Evolutionary conservation across 1,140 invertebrate genomes (phyloP), one percentile per base, ranked within the genome.

Genomic region (Euura saliciscinereae): DNA sequence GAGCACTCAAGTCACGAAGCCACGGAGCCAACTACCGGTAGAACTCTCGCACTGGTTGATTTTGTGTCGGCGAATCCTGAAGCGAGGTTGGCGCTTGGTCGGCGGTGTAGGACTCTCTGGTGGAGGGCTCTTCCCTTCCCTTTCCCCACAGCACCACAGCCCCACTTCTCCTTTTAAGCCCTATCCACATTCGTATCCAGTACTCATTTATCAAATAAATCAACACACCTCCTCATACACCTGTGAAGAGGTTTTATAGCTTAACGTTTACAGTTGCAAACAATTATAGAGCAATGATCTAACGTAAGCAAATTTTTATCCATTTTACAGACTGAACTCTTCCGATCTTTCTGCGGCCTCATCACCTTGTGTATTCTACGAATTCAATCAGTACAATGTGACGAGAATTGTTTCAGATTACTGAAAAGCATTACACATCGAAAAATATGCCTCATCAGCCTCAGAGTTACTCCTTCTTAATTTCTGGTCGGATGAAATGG

Each of bases 161-260:
- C 72, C 71, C 71, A 70, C 74, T 76, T 44, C 72, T 43, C 75
- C 73, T 76, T 79, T 81, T 75, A 81, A 82, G 81, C 82, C 81
- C 82, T 82, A 84, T 83, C 82, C 79, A 84, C 80, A 83, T 80
- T 81, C 81, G 81, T 82, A 84, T 84, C 82, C 79, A 83, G 79
- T 80, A 84, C 83, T 84, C 84, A 84, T 84, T 86, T 85, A 85
- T 86, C 82, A 84, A 85, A 86, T 86, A 85, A 85, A 84, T 84
- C 84, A 86, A 86, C 83, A 84, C 82, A 77, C 81, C 82, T 86
- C 84, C 82, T 85, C 82, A 78, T 79, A 79, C 82, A 84, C 82
- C 82, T 80, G 79, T 43, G 45, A 28, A 68, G 51, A 67, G 51
- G 51, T 59, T 8, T 28, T 6, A 59, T 3, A 8, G 51, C 51